phyloP scores from a whole-genome alignment of 2,888 invertebrate genomes.

The Chesias legatella region DNA sequence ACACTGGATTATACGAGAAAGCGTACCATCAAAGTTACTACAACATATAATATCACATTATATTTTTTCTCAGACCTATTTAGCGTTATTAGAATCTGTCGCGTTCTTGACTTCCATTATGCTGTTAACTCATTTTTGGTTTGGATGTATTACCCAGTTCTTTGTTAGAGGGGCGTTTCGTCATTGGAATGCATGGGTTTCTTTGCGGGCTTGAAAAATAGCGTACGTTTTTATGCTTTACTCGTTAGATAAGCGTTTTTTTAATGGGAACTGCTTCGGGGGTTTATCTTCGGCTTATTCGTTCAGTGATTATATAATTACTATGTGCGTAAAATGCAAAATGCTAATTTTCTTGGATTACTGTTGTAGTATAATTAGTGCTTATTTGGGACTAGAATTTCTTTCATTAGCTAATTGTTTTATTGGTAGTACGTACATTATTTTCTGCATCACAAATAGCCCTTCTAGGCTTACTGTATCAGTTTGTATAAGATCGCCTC shows the following conservation, averaged over 20 bases:
- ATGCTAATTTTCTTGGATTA: no score
- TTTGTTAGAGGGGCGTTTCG: constrained; percentile 29
- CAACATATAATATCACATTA: constrained; percentile 20
- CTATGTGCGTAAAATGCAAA: background rate
- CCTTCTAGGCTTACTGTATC: no score
- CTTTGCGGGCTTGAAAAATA: constrained; percentile 28
- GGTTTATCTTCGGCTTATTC: constrained; percentile 12
- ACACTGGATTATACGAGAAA: constrained; percentile 27
- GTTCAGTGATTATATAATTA: constrained; percentile 13
- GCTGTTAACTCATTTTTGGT: background rate
- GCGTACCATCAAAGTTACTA: constrained; percentile 26
- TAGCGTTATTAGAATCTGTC: constrained; percentile 6
- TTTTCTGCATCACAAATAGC: no score
- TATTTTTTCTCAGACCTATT: constrained; percentile 13
- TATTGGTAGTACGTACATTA: no score
- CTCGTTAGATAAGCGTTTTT: constrained; percentile 23
- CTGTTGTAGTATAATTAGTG: no score
- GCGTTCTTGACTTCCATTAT: background rate
- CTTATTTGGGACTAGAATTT: no score
- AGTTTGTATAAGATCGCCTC: no score
- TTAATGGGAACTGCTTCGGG: constrained; percentile 17
- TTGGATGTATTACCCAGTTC: constrained; percentile 9
- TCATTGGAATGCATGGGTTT: constrained; percentile 29
- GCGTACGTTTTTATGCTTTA: constrained; percentile 28
- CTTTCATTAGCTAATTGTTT: no score